Percentiles rank a stretch among this genome's conserved stretches.
Conservation (phyloP, 2,888 invertebrate species). For the Emmelina monodactyla region DNA sequence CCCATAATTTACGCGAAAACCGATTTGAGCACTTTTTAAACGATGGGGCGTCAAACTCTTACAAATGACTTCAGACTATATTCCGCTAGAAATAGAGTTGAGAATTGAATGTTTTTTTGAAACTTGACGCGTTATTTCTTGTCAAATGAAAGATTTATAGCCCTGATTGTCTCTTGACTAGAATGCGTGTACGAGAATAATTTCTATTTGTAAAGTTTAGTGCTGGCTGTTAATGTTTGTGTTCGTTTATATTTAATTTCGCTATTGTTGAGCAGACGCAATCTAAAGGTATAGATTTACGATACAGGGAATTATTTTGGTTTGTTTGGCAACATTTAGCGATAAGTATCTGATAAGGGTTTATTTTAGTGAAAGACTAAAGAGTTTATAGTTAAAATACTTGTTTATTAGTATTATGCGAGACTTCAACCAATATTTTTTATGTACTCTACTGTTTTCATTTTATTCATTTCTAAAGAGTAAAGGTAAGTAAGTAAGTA, state of each 20-base stretch:
- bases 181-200: conserved; percentile 58
- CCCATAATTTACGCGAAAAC: conserved; percentile 61
- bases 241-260: conserved; percentile 57
- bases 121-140: conserved; percentile 38
- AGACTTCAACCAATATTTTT: no score
- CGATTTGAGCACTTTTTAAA: conserved; percentile 55
- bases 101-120: conserved; percentile 15
- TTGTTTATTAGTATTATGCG: no score
- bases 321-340: conserved; percentile 19
- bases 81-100: conserved; percentile 14
- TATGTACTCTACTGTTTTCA: no score
- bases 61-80: conserved; percentile 16
- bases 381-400: no score
- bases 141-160: conserved; percentile 61
- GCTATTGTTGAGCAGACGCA: conserved; percentile 44
- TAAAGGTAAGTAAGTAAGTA: no score
- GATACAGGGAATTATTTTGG: conserved; percentile 24
- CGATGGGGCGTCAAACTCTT: conserved; percentile 36
- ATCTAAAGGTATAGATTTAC: conserved; percentile 46
- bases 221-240: conserved; percentile 40
- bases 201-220: conserved; percentile 48
- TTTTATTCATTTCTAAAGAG: no score
- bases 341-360: conserved; percentile 8
- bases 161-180: conserved; percentile 55
- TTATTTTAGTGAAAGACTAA: no score